A percentile compares a stretch with the other conserved stretches of the same genome.
Evolutionary conservation across 2,888 invertebrate species (phyloP).

Genomic region (Laothoe populi): DNA sequence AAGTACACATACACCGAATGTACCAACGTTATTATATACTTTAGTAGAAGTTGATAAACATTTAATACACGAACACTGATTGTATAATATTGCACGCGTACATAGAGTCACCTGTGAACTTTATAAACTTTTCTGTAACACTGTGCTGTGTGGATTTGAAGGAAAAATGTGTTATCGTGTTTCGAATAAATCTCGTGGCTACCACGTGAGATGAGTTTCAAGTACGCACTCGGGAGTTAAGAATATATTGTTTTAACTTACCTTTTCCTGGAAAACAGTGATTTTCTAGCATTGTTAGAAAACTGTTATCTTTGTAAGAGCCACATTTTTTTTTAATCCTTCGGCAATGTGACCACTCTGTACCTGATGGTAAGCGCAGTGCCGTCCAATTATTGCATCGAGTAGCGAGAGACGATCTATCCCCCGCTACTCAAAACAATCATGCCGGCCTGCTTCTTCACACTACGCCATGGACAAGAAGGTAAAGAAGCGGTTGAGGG

Average conservation of each 20-base stretch:
- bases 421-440: too few relatives aligned
- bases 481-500: too few relatives aligned
- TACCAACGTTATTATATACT: too few relatives aligned
- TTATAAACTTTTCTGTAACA: not conserved
- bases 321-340: too few relatives aligned
- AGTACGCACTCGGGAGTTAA: not conserved
- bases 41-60: not conserved
- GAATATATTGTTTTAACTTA: not conserved
- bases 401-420: too few relatives aligned
- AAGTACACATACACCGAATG: not conserved
- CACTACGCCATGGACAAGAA: too few relatives aligned
- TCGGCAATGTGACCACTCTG: too few relatives aligned
- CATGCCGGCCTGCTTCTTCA: too few relatives aligned
- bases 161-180: not conserved
- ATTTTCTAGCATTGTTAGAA: not conserved
- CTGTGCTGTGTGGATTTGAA: not conserved
- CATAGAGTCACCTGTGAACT: not conserved
- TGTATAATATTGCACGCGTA: too few relatives aligned
- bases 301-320: too few relatives aligned
- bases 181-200: slow-evolving; percentile 9
- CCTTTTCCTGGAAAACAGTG: not conserved
- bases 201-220: not conserved
- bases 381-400: too few relatives aligned
- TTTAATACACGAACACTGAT: not conserved
- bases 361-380: too few relatives aligned